Base-by-base conservation (phyloP, 2,888 invertebrate genomes). In the Drosophila meridionalis region DNA sequence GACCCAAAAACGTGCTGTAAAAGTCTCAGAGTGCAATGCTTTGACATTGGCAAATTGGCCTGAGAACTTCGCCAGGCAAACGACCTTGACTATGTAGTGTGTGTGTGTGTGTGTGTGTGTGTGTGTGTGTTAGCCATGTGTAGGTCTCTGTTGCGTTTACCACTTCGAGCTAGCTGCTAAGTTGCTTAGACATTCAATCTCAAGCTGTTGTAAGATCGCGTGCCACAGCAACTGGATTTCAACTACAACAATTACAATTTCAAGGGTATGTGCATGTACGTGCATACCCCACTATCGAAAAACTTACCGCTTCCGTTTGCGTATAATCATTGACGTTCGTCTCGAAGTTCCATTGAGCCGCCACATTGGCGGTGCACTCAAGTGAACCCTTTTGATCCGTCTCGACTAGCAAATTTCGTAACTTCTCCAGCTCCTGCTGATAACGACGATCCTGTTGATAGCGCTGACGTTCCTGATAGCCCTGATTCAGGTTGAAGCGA, bases 291-390 rank as follows among this genome's bases (percentile, higher is more conserved):
- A 53, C 20, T 61, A 95, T 3, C 40, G 20, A 20, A 2, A 60
- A 32, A 14, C 97, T 96, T 93, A 97, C 97, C 92, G 97, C 97
- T 89, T 96, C 96, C 81, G 96, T 94, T 93, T 97, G 97, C 1
- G 96, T 96, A 55, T 94, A 95, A 92, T 97, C 96, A 93, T 97
- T 97, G 45, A 97, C 97, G 90, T 97, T 96, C 5, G 97, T 97
- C 93, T 97, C 97, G 90, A 97, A 97, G 92, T 96, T 96, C 97
- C 97, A 97, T 90, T 97, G 97, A 1, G 97, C 96, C 0, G 95
- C 96, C n/a, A 97, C 97, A 92, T 97, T 97, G 59, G 95, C 96
- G 0, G 96, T 96, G 89, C 97, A 97, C 92, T 97, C 96, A 91
- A 96, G 95, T 0, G 97, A 96, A 11, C 97, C 95, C 87, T 96